Conservation (phyloP, 2,797 vertebrate genomes). For the Dryobates pubescens region DNA sequence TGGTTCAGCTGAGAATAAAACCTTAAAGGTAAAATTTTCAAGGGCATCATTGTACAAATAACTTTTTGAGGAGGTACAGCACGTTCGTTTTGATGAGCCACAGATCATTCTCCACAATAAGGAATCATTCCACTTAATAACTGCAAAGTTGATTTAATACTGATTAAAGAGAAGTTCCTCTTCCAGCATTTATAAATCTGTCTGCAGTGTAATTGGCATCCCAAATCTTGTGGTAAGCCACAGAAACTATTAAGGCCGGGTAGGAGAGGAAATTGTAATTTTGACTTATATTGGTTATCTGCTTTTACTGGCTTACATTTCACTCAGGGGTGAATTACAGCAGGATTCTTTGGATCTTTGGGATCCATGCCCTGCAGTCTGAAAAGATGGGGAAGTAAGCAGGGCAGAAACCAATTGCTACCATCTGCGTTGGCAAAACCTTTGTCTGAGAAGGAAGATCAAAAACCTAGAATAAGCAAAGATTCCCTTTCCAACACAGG, state of each 20-base stretch:
- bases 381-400: constrained; percentile 17
- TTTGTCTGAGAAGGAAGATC: constrained; percentile 13
- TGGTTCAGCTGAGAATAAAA: not conserved
- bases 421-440: constrained; percentile 36
- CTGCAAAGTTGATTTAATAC: constrained; percentile 44
- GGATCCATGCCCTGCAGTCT: not conserved
- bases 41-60: not conserved
- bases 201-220: constrained; percentile 73
- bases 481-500: not conserved
- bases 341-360: constrained; percentile 29
- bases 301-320: constrained; percentile 53
- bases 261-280: constrained; percentile 55
- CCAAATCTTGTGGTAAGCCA: constrained; percentile 74
- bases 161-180: constrained; percentile 63
- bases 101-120: constrained; percentile 42
- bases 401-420: constrained; percentile 51
- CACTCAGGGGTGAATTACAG: not conserved
- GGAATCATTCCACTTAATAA: constrained; percentile 32
- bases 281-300: constrained; percentile 53
- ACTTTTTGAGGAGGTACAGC: not conserved
- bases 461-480: not conserved
- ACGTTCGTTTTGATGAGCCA: constrained; percentile 13
- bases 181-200: constrained; percentile 66
- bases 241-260: constrained; percentile 63
- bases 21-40: not conserved